Percentiles rank a stretch among this genome's conserved stretches.
phyloP scores from a whole-genome alignment of 2,113 vertebrate genomes.

The Coryphaenoides rupestris region DNA sequence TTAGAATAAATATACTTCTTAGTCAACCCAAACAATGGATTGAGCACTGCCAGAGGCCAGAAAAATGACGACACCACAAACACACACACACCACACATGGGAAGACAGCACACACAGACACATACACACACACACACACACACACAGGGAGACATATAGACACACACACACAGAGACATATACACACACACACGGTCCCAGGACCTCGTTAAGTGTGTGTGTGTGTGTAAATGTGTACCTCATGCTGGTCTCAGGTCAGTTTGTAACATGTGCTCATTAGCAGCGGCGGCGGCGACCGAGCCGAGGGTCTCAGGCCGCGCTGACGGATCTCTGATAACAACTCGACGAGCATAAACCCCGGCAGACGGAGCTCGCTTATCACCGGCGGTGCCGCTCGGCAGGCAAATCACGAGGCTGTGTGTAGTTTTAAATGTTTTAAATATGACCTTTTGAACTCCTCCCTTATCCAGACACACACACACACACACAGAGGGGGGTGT shows the following conservation, averaged over 20 bases:
- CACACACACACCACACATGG: too few species aligned
- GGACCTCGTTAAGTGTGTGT: constrained; percentile 7
- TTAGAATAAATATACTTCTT: too few species aligned
- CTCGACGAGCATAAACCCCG: constrained; percentile 18
- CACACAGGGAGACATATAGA: too few species aligned
- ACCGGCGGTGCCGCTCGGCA: constrained; percentile 1
- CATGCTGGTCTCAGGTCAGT: constrained; percentile 17
- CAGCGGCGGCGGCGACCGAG: constrained; percentile 9
- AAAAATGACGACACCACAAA: too few species aligned
- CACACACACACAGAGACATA: too few species aligned
- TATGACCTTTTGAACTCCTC: constrained; percentile 29
- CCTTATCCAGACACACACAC: constrained; percentile 11
- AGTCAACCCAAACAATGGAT: too few species aligned
- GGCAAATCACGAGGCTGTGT: constrained; percentile 27
- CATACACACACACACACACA: too few species aligned
- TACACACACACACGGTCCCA: too few species aligned
- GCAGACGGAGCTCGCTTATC: constrained; percentile 23
- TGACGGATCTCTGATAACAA: constrained; percentile 25
- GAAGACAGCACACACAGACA: too few species aligned
- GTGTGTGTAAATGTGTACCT: constrained; percentile 22
- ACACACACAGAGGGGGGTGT: too few species aligned
- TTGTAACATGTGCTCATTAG: constrained; percentile 29
- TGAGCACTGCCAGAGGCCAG: too few species aligned
- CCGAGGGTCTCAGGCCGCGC: constrained; percentile 14
- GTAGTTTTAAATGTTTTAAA: constrained; percentile 6